These are phyloP conservation scores for Gymnoscelis rufifasciata DNA, from an alignment of 2,888 invertebrate genomes.

Conservation along the genomic window DNA sequence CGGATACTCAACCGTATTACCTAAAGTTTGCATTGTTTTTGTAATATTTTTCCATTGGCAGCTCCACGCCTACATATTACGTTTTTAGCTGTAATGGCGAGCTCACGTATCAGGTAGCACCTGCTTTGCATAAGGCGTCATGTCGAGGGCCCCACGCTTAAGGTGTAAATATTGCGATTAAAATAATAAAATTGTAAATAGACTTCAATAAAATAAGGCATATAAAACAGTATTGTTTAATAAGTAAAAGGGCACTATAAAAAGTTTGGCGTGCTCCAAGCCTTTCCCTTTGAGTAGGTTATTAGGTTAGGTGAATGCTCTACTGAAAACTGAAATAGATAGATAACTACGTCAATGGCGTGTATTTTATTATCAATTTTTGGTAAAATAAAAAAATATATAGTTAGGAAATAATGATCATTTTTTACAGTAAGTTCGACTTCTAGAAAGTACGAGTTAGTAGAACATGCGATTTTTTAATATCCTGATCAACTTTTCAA, in stretches of 20 bases:
- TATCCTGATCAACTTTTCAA: too few species aligned
- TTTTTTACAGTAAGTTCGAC: too few species aligned
- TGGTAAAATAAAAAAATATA: too few species aligned
- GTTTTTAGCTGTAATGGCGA: constrained; percentile 41
- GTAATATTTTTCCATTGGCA: constrained; percentile 14
- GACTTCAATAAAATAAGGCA: constrained; percentile 33
- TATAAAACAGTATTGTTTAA: too few species aligned
- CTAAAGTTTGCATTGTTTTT: constrained; percentile 21
- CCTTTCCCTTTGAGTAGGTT: constrained; percentile 2
- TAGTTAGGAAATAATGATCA: too few species aligned
- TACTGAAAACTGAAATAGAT: too few species aligned
- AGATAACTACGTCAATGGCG: too few species aligned
- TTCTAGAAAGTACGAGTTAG: too few species aligned
- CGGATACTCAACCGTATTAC: constrained; percentile 36
- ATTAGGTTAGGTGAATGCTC: constrained; percentile 1
- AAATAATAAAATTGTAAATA: constrained; percentile 67
- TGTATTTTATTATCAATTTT: too few species aligned
- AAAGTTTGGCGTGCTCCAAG: background rate
- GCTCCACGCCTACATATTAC: constrained; percentile 36
- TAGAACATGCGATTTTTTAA: too few species aligned
- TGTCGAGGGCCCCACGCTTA: constrained; percentile 67
- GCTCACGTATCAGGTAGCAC: constrained; percentile 74
- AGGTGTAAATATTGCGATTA: constrained; percentile 75
- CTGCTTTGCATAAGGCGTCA: constrained; percentile 79
- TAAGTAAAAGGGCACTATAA: constrained; percentile 40